These are phyloP conservation scores for Apodemia duryi DNA, from an alignment of 2,888 invertebrate genomes.

Conservation along the genomic window DNA sequence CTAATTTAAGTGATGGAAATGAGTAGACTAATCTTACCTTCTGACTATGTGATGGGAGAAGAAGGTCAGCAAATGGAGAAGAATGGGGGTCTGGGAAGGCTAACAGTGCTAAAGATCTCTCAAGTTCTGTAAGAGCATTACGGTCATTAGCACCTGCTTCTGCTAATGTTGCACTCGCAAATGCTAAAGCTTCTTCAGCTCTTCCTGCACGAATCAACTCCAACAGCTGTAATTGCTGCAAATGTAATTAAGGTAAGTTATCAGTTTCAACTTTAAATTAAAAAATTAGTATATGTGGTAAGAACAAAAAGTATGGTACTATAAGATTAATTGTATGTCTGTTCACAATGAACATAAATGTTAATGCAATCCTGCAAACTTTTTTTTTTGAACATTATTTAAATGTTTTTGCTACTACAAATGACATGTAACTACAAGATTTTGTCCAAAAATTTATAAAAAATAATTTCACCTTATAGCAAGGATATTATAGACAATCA, in stretches of 20 bases:
- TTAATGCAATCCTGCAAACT: too few species aligned
- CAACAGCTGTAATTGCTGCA: constrained; percentile 92
- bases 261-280: neutral
- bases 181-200: constrained; percentile 92
- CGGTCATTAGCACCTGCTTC: constrained; percentile 93
- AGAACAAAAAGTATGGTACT: too few species aligned
- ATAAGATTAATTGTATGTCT: too few species aligned
- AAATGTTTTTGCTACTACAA: too few species aligned
- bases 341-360: too few species aligned
- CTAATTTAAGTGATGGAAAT: neutral
- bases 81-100: constrained; percentile 98
- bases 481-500: too few species aligned
- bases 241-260: constrained; percentile 14
- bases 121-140: constrained; percentile 86
- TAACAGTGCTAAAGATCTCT: constrained; percentile 94
- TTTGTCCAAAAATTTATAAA: too few species aligned
- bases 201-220: constrained; percentile 91
- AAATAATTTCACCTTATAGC: too few species aligned
- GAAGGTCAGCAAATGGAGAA: constrained; percentile 96
- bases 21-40: constrained; percentile 78
- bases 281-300: too few species aligned
- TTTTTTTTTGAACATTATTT: too few species aligned
- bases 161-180: constrained; percentile 93
- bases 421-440: too few species aligned
- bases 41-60: constrained; percentile 96